These are phyloP conservation scores for Tiaroga cobitis DNA, from an alignment of 2,797 vertebrate genomes.

Conservation along the genomic window DNA sequence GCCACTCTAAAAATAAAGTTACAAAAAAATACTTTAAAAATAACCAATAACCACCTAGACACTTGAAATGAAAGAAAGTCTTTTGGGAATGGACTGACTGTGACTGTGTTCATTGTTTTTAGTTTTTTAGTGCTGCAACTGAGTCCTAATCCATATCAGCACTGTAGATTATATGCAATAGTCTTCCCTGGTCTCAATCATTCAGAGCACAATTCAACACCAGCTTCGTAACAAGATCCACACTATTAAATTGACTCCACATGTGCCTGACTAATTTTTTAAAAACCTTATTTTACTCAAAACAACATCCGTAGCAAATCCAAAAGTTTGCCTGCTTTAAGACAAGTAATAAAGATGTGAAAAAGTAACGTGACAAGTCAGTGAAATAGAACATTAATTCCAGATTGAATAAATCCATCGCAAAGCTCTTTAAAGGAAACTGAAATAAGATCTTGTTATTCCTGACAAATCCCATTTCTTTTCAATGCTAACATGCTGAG, in stretches of 20 bases:
- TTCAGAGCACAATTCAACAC: conserved; percentile 31
- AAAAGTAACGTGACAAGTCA: conserved; percentile 40
- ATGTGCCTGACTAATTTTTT: conserved; percentile 44
- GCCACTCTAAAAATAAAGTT: too few relatives aligned
- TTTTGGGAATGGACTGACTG: background rate
- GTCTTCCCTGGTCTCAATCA: conserved; percentile 20
- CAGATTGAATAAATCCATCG: conserved; percentile 59
- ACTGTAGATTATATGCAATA: conserved; percentile 9
- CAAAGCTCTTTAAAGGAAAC: conserved; percentile 62
- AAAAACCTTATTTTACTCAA: conserved; percentile 50
- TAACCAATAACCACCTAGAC: background rate
- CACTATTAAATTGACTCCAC: conserved; percentile 46
- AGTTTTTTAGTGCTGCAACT: conserved; percentile 13
- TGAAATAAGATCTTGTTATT: conserved; percentile 54
- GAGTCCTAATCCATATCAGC: conserved; percentile 28
- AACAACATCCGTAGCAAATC: conserved; percentile 49
- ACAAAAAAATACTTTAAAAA: background rate
- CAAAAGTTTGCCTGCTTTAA: conserved; percentile 43
- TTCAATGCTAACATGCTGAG: conserved; percentile 54
- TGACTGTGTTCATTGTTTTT: conserved; percentile 17
- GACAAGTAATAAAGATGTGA: conserved; percentile 40
- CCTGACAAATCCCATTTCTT: conserved; percentile 54
- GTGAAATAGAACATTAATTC: conserved; percentile 60
- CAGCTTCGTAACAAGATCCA: conserved; percentile 41
- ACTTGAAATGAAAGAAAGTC: background rate